Evolutionary conservation across 2,113 vertebrate genomes (phyloP).

Genomic region (Damaliscus lunatus): DNA sequence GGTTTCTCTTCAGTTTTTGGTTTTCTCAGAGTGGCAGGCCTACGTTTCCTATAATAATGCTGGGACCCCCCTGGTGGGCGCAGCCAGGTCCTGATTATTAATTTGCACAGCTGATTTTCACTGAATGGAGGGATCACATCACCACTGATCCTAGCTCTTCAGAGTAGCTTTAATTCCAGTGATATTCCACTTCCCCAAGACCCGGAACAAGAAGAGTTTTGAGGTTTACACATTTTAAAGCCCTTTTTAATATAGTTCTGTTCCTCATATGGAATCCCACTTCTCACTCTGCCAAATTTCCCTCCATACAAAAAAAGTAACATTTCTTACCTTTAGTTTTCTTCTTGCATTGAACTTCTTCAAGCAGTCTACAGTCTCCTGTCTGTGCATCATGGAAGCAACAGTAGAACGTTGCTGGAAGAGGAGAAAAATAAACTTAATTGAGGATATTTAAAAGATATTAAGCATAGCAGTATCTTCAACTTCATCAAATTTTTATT

Average conservation of each 20-base stretch:
- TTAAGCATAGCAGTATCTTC: background rate
- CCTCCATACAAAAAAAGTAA: background rate
- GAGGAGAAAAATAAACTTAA: constrained; percentile 38
- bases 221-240: background rate
- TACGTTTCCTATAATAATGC: background rate
- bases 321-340: constrained; percentile 91
- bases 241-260: background rate
- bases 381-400: constrained; percentile 99
- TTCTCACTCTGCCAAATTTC: background rate
- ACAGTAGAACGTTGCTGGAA: constrained; percentile 97
- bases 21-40: background rate
- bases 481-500: background rate
- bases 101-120: background rate
- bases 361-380: constrained; percentile 98
- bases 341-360: constrained; percentile 98
- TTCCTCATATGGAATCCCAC: accelerated
- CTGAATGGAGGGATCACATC: background rate
- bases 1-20: background rate
- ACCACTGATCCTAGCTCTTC: background rate
- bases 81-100: background rate
- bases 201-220: background rate
- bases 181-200: background rate
- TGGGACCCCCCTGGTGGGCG: too few species aligned
- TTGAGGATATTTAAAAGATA: background rate
- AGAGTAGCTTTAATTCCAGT: background rate